phyloP scores from a whole-genome alignment of 2,888 invertebrate genomes.

The Trichogramma evanescens region DNA sequence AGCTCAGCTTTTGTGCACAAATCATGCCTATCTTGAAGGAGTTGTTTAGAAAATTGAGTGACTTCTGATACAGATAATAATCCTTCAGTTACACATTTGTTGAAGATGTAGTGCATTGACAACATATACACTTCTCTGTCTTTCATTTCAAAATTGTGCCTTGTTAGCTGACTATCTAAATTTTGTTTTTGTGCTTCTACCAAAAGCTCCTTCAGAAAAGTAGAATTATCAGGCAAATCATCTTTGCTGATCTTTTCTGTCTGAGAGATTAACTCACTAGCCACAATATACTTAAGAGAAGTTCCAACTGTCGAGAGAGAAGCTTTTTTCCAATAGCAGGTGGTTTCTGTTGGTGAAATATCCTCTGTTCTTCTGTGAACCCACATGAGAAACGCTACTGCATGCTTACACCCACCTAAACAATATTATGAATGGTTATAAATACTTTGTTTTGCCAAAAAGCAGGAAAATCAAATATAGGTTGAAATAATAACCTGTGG shows the following conservation, averaged over 20 bases:
- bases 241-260: background rate
- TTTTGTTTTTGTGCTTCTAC: background rate
- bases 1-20: conserved; percentile 1
- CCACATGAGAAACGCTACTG: conserved; percentile 17
- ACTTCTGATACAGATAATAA: conserved; percentile 3
- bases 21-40: background rate
- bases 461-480: background rate
- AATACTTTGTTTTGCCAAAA: background rate
- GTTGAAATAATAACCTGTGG: conserved; percentile 7
- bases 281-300: conserved; percentile 4
- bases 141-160: background rate
- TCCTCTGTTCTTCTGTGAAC: conserved; percentile 11
- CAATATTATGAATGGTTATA: conserved; percentile 1
- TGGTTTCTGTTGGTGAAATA: conserved; percentile 10
- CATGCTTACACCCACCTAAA: conserved; percentile 16
- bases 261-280: background rate
- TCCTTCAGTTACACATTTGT: background rate
- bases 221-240: background rate
- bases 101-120: background rate
- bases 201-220: background rate
- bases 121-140: background rate
- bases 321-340: conserved; percentile 17
- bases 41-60: background rate
- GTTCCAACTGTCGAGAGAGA: conserved; percentile 10
- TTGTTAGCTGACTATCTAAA: conserved; percentile 7